Percentiles rank a stretch among this genome's conserved stretches.
Evolutionary conservation across 2,888 invertebrate genomes (phyloP).

Genomic region (Junonia oenone): DNA sequence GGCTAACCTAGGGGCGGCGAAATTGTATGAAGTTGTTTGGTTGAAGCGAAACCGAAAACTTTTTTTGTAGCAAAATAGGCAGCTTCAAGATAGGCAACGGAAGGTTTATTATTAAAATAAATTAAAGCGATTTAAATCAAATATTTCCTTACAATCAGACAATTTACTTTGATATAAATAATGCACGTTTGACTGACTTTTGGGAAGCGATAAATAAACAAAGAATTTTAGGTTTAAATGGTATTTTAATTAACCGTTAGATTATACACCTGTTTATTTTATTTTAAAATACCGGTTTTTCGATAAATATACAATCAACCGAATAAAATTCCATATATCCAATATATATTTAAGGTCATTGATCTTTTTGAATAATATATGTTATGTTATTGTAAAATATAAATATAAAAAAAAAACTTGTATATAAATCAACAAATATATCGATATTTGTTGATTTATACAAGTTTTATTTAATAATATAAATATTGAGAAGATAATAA

Average conservation of each 20-base stretch:
- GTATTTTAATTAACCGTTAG: conserved; percentile 5
- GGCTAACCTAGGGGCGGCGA: no score
- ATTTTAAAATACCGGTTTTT: conserved; percentile 15
- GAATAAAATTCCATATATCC: conserved; percentile 15
- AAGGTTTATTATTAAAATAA: no score
- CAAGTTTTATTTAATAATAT: no score
- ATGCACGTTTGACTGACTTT: neutral
- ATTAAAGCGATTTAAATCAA: no score
- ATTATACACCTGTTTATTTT: neutral
- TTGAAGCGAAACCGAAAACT: no score
- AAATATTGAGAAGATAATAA: no score
- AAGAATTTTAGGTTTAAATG: neutral
- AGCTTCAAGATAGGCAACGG: no score
- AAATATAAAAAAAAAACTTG: neutral
- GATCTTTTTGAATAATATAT: conserved; percentile 16
- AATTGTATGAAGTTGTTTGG: no score
- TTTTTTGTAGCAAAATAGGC: no score
- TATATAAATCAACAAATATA: neutral
- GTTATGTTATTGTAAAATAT: neutral
- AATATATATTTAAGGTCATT: conserved; percentile 19
- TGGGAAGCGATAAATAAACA: neutral
- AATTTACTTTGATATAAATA: no score
- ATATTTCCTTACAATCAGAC: no score
- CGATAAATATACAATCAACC: conserved; percentile 14
- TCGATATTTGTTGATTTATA: no score